Evolutionary conservation across 2,113 vertebrate species (phyloP), one percentile per base, ranked within the genome.

Genomic region (Clarias macrocephalus): DNA sequence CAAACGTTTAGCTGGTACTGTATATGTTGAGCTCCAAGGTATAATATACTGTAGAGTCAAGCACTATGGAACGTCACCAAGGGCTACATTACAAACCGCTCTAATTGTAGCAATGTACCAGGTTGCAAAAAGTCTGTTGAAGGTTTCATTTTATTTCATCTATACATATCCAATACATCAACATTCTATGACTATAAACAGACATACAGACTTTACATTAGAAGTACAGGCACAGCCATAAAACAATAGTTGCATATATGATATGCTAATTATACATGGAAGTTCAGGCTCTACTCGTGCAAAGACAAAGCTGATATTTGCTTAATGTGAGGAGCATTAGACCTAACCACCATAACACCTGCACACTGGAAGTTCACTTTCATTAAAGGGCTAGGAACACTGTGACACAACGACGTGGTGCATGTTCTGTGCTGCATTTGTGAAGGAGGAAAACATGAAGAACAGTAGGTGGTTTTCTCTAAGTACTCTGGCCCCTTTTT

Each of bases 231-330:
- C 86, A 84, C 83, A 80, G 63, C 83, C 66, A 84, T 66, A 42
- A 62, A 88, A 85, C 59, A 85, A 85, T 52, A 86, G 72, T 59
- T 88, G 87, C 89, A 88, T 90, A 87, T 90, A 87, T 87, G 70
- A 88, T 90, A 88, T 90, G 87, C 89, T 90, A 73, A 63, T 80
- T 59, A 88, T 76, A 79, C 83, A 77, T 65, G 37, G 62, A 85
- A 19, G 73, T 88, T 72, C 68, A 57, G 65, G 84, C 25, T 77
- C 25, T 48, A 82, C 73, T 86, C 84, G 66, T 79, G 77, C 70
- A 79, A 72, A 84, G 56, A 56, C 70, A 77, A 83, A 54, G 21
- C 25, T 79, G 57, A 86, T 25, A 66, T 72, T 42, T 79, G 70
- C 83, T 88, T 77, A 84, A 70, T 76, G 18, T 80, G 28, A 23